Evolutionary conservation across 2,888 invertebrate species (phyloP).

Genomic region (Pristionchus japonicus): DNA sequence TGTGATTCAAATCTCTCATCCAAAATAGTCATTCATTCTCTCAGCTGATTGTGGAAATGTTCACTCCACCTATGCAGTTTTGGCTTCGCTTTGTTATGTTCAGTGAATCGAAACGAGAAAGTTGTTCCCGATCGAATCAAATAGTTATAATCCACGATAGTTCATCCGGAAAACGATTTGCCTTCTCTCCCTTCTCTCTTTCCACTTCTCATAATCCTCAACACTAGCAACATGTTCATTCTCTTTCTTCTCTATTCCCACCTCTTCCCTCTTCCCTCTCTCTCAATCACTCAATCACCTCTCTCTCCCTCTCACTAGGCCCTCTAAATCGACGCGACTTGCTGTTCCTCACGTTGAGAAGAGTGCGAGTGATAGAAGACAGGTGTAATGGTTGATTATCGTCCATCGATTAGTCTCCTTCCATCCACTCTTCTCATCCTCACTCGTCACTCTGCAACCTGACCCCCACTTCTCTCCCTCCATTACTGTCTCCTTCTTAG

Average conservation of each 20-base stretch:
- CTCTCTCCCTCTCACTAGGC: background rate
- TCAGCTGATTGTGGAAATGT: background rate
- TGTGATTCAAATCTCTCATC: background rate
- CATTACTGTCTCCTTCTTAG: conserved; percentile 8
- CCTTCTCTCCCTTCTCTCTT: background rate
- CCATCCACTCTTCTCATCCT: background rate
- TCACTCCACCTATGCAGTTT: background rate
- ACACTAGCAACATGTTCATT: conserved; percentile 11
- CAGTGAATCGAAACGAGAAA: background rate
- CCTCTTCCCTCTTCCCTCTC: background rate
- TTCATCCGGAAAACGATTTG: conserved; percentile 12
- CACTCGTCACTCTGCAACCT: background rate
- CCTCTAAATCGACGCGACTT: background rate
- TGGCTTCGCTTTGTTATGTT: background rate
- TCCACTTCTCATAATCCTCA: background rate
- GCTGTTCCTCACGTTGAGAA: conserved; percentile 9
- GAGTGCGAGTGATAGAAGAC: background rate
- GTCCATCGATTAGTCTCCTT: background rate
- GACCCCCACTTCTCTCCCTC: background rate
- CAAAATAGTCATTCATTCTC: background rate
- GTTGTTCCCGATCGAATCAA: background rate
- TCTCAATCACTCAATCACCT: background rate
- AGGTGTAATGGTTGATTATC: background rate
- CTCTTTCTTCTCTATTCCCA: conserved; percentile 32
- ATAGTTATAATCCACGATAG: background rate